phyloP scores from a whole-genome alignment of 53 echinoderm and acorn worm species.

The Henricia sp. region DNA sequence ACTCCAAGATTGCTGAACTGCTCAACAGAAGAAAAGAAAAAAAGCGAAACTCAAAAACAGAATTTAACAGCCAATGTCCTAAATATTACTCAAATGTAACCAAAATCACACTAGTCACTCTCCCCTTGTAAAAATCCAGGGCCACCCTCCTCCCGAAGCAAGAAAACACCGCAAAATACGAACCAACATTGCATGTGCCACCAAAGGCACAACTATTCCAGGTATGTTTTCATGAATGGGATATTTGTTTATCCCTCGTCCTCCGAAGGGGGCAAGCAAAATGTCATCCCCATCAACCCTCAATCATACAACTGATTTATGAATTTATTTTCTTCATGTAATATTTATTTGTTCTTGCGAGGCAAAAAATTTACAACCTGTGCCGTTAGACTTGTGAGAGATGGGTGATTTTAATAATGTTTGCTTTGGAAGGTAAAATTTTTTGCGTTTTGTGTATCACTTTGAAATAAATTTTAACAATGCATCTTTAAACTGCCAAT shows the following conservation, averaged over 20 bases:
- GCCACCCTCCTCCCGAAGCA: not conserved
- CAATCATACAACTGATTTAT: not conserved
- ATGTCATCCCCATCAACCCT: not conserved
- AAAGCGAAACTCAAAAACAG: no score
- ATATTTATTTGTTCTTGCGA: not conserved
- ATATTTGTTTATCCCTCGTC: slow-evolving; percentile 4
- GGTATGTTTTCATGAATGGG: slow-evolving; percentile 5
- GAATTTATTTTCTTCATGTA: not conserved
- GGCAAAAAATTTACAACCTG: not conserved
- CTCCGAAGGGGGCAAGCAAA: not conserved
- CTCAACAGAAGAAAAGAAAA: no score
- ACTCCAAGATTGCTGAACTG: no score
- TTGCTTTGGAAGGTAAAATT: no score
- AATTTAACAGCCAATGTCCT: no score
- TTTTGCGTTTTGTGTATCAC: no score
- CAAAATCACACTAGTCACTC: no score
- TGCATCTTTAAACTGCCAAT: no score
- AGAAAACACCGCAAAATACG: not conserved
- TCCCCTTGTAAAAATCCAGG: not conserved
- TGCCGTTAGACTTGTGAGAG: not conserved
- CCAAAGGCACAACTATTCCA: slow-evolving; percentile 15
- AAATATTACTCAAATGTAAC: no score
- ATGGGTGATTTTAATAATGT: no score
- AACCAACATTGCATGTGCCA: not conserved
- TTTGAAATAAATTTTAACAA: no score